Percentiles rank a stretch among this genome's conserved stretches.
Conservation (phyloP, 2,113 vertebrate species). For the Coreoperca whiteheadi region DNA sequence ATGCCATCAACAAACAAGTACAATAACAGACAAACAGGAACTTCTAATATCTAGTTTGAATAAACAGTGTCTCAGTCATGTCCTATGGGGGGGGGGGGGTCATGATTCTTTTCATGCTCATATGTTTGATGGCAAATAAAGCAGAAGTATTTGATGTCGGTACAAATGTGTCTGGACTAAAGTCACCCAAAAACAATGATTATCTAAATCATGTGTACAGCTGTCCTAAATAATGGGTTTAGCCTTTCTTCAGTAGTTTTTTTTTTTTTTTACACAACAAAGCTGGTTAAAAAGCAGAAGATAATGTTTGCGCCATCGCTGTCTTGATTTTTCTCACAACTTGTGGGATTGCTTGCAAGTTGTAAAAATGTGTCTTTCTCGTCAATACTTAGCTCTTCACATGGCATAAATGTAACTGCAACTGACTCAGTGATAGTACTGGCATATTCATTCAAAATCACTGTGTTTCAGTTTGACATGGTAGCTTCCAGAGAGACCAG, state of each 20-base stretch:
- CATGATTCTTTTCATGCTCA: neutral
- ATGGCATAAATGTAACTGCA: neutral
- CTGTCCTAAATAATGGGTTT: neutral
- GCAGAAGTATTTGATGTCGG: neutral
- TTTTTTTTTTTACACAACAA: no score
- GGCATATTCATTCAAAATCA: neutral
- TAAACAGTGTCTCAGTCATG: neutral
- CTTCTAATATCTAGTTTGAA: constrained; percentile 1
- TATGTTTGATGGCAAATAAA: neutral
- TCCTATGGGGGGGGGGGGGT: no score
- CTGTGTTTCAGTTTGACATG: neutral
- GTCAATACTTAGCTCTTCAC: neutral
- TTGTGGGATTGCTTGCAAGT: neutral
- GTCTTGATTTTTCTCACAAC: constrained; percentile 1
- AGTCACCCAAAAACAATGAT: constrained; percentile 16
- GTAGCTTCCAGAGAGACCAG: constrained; percentile 36
- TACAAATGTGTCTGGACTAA: neutral
- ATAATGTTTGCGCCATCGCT: neutral
- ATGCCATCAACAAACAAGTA: neutral
- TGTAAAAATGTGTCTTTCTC: neutral
- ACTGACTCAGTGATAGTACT: neutral
- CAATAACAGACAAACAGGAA: constrained; percentile 11
- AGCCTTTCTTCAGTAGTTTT: constrained; percentile 1
- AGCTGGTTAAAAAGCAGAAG: constrained; percentile 30
- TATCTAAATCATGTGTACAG: constrained; percentile 12